Conservation (phyloP, 2,888 invertebrate species). For the Athripsodes cinereus region DNA sequence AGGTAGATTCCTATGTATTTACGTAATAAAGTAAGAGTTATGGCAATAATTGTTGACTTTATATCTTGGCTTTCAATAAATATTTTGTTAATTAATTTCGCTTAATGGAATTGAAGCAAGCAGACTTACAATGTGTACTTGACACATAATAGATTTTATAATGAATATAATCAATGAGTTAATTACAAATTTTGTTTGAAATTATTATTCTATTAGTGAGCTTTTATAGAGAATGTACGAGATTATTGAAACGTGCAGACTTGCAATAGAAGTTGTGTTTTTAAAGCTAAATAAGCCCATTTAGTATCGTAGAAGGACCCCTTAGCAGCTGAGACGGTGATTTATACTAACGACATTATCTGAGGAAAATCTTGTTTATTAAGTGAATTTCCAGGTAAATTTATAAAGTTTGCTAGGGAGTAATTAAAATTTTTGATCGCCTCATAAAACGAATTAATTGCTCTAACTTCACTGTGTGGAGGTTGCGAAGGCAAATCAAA, state of each 20-base stretch:
- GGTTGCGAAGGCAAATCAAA: constrained; percentile 15
- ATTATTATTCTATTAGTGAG: no score
- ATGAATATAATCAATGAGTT: not conserved
- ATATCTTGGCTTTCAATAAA: no score
- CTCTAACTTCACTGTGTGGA: constrained; percentile 9
- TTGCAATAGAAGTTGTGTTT: not conserved
- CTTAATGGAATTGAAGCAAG: no score
- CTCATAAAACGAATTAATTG: constrained; percentile 22
- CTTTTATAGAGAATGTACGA: no score
- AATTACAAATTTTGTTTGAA: no score
- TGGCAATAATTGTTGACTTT: no score
- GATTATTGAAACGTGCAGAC: no score
- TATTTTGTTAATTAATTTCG: no score
- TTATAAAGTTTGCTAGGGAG: constrained; percentile 12
- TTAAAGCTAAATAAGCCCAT: not conserved
- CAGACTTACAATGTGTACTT: no score
- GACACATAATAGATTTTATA: not conserved
- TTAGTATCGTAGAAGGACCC: not conserved
- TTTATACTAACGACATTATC: constrained; percentile 12
- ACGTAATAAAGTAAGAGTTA: no score
- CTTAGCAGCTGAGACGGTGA: constrained; percentile 5
- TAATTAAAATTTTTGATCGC: constrained; percentile 20
- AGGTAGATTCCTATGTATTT: no score
- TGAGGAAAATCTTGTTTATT: constrained; percentile 11
- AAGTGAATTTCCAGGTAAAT: constrained; percentile 12